These are phyloP conservation scores for Bujurquina vittata DNA, from an alignment of 2,113 vertebrate species.

Conservation along the genomic window DNA sequence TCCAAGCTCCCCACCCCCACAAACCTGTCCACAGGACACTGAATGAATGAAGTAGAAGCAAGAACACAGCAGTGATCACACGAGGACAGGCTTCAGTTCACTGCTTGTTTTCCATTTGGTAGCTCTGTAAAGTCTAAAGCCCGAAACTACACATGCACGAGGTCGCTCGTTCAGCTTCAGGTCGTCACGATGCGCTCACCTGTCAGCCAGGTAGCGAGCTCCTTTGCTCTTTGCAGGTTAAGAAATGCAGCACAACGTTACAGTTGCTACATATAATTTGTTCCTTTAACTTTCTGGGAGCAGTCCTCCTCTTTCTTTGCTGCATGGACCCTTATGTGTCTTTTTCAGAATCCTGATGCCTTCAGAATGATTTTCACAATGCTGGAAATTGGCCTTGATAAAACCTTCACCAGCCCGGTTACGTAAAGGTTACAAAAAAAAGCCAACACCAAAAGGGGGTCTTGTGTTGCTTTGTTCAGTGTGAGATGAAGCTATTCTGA, in stretches of 20 bases:
- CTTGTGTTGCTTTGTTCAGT: neutral
- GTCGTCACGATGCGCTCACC: too few species aligned
- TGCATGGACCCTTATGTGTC: neutral
- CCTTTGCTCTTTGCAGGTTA: too few species aligned
- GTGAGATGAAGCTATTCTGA: neutral
- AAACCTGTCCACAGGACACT: neutral
- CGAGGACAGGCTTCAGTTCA: too few species aligned
- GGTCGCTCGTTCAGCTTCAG: too few species aligned
- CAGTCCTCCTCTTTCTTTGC: neutral
- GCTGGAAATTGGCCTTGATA: neutral
- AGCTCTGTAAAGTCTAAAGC: too few species aligned
- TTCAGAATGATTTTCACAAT: neutral
- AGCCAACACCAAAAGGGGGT: neutral
- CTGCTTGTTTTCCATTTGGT: too few species aligned
- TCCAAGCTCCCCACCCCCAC: neutral
- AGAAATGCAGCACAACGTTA: too few species aligned
- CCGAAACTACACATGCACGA: too few species aligned
- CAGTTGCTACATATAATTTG: too few species aligned
- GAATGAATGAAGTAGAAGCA: constrained; percentile 16
- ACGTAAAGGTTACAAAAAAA: neutral
- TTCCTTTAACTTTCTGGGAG: too few species aligned
- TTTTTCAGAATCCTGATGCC: neutral
- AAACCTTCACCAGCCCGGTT: neutral
- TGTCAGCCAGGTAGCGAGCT: too few species aligned
- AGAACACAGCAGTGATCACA: neutral